Evolutionary conservation across 1,140 invertebrate species (phyloP), one percentile per base, ranked within the genome.

Genomic region (Drosophila pectinifera): DNA sequence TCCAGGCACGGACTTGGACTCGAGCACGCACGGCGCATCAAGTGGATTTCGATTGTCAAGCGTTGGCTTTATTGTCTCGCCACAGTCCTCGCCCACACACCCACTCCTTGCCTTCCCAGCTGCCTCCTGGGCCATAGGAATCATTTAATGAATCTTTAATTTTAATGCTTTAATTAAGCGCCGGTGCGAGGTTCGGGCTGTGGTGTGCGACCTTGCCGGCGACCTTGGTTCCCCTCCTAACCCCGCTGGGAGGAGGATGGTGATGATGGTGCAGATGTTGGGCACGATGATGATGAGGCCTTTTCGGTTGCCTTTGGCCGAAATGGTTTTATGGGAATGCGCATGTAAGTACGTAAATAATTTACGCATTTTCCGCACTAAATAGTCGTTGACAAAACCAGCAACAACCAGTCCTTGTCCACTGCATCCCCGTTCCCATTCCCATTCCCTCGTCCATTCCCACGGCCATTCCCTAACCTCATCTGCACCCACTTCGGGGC

Each of bases 131-230:
- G 22, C 22, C 10, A 16, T 16, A 48, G 48, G 54, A 77, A 80
- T 83, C 59, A 63, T 77, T 89, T 89, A 65, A 89, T 88, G 78
- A 88, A 88, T 88, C 83, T 79, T 88, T 89, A 89, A 88, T 88
- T 89, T 88, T 77, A 72, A 88, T 89, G 80, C 62, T 77, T 89
- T 89, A 79, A 88, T 88, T 88, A 83, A 79, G 65, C 26, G 26
- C 14, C 22, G 18, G 48, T 43, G 57, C n/a, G n/a, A n/a, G n/a
- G n/a, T n/a, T n/a, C n/a, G n/a, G n/a, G n/a, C n/a, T n/a, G n/a
- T n/a, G n/a, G n/a, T n/a, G n/a, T n/a, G n/a, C 63, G 83, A 77
- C 83, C 84, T 89, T 89, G 75, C 36, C 39, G 67, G 51, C 48
- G 84, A 88, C 83, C 83, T 88, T 86, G 79, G 4, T 67, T 36